Conservation (phyloP, 2,888 invertebrate genomes). For the Pammene aurita region DNA sequence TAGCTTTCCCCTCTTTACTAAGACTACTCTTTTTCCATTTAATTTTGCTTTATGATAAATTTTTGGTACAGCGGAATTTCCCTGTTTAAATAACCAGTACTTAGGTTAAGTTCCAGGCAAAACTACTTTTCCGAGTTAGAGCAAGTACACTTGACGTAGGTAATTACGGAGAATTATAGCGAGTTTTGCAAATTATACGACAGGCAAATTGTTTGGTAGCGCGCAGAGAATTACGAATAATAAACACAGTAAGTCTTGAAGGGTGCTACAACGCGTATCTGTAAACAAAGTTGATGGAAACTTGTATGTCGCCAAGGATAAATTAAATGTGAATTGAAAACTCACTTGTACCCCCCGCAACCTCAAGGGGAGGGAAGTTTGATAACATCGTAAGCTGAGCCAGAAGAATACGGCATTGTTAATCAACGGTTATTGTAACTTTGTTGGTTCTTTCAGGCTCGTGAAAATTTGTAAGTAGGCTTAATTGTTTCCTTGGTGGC, state of each 20-base stretch:
- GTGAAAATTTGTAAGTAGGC: constrained; percentile 35
- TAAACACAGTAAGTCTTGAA: constrained; percentile 25
- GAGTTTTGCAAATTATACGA: constrained; percentile 26
- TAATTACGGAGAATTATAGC: constrained; percentile 7
- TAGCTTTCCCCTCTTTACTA: constrained; percentile 70
- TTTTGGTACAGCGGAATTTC: constrained; percentile 47
- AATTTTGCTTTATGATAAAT: constrained; percentile 52
- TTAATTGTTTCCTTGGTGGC: constrained; percentile 34
- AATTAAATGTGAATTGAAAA: constrained; percentile 68
- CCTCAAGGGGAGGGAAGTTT: constrained; percentile 47
- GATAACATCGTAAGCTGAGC: constrained; percentile 50
- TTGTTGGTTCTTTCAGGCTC: constrained; percentile 36
- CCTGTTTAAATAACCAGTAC: constrained; percentile 36
- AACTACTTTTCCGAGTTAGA: constrained; percentile 28
- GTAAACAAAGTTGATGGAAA: constrained; percentile 44
- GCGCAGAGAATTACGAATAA: constrained; percentile 28
- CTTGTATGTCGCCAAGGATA: constrained; percentile 52
- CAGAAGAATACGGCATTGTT: constrained; percentile 33
- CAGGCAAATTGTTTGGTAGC: constrained; percentile 10
- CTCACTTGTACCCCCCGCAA: constrained; percentile 49
- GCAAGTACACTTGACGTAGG: not conserved
- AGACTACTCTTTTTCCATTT: constrained; percentile 63
- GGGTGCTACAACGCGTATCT: constrained; percentile 26
- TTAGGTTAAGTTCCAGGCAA: constrained; percentile 16
- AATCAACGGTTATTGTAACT: constrained; percentile 38